These are phyloP conservation scores for Craniophora ligustri DNA, from an alignment of 2,888 invertebrate genomes.

Conservation along the genomic window DNA sequence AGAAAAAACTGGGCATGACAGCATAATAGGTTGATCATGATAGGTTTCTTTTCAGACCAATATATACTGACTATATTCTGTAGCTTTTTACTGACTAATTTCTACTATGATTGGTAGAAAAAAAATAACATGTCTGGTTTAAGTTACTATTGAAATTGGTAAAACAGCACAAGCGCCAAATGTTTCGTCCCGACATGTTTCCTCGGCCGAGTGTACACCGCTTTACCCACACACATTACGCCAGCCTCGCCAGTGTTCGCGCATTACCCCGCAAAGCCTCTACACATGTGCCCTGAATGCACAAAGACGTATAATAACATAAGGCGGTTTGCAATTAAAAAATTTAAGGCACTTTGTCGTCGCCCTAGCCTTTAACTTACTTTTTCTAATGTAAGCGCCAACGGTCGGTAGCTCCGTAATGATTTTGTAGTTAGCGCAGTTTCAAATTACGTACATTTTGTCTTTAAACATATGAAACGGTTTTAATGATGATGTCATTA, in stretches of 20 bases:
- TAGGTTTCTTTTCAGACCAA: too few species aligned
- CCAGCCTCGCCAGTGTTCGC: slow-evolving; percentile 53
- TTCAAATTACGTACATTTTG: slow-evolving; percentile 44
- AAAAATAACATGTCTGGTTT: too few species aligned
- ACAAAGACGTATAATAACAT: slow-evolving; percentile 87
- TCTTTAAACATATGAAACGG: slow-evolving; percentile 49
- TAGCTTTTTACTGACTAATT: too few species aligned
- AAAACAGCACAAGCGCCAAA: neutral
- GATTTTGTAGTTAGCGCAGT: slow-evolving; percentile 54
- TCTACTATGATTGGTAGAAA: too few species aligned
- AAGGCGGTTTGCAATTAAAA: slow-evolving; percentile 86
- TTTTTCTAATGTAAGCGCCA: slow-evolving; percentile 65
- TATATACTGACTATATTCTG: neutral
- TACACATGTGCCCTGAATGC: slow-evolving; percentile 81
- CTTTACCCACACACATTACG: slow-evolving; percentile 45
- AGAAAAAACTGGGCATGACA: too few species aligned
- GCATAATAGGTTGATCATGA: too few species aligned
- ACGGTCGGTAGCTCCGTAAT: slow-evolving; percentile 60
- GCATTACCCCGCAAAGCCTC: slow-evolving; percentile 72
- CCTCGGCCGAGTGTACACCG: slow-evolving; percentile 6
- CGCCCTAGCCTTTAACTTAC: slow-evolving; percentile 69
- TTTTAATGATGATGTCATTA: slow-evolving; percentile 58
- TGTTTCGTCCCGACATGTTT: neutral
- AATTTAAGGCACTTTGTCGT: slow-evolving; percentile 87
- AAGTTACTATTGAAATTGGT: too few species aligned